Base-by-base conservation (phyloP, 2,113 vertebrate species). In the Gobius niger region DNA sequence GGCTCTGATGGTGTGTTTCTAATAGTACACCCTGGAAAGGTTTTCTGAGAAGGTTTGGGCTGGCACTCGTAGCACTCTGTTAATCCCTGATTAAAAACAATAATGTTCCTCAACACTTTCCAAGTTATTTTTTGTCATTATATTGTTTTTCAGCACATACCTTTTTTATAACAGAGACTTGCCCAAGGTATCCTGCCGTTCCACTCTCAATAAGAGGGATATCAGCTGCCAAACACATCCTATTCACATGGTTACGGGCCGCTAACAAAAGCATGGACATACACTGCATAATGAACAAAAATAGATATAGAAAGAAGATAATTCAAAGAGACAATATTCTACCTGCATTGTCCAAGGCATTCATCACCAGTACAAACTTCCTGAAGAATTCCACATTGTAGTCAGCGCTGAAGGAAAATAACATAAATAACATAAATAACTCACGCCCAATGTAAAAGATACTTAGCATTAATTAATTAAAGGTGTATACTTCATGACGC, bases 321-420 rank as follows among this genome's bases (percentile, higher is more conserved):
- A 7, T 11, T n/a, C 9, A 4, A 18, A 5, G 9, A 42, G 2
- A 18, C 40, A n/a, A 19, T 9, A 60, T 3, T 0, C 16, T 92
- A 99, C 98, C 98, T 96, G 96, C 92, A 91, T 99, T 99, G 89
- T 99, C 98, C 90, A 99, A 90, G 73, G 98, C 98, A 68, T 99
- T 99, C 98, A 99, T 99, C 84, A 98, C 97, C 84, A 99, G 90
- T 2, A 94, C 93, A 77, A 98, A 99, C 67, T 95, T 94, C 77
- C 95, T 94, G 80, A 99, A 99, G 93, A 98, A 99, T 82, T 99
- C 98, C 85, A 97, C 94, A 10, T 98, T 98, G 87, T 99, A 99
- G 76, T 99, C 98, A 44, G 96, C 95, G 88, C 98, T 99, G 89
- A 63, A 84, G 1, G 72, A 11, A 40, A 56, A 1, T 13, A 47